These are phyloP conservation scores for Clarias macrocephalus DNA, from an alignment of 2,113 vertebrate genomes.

Conservation along the genomic window DNA sequence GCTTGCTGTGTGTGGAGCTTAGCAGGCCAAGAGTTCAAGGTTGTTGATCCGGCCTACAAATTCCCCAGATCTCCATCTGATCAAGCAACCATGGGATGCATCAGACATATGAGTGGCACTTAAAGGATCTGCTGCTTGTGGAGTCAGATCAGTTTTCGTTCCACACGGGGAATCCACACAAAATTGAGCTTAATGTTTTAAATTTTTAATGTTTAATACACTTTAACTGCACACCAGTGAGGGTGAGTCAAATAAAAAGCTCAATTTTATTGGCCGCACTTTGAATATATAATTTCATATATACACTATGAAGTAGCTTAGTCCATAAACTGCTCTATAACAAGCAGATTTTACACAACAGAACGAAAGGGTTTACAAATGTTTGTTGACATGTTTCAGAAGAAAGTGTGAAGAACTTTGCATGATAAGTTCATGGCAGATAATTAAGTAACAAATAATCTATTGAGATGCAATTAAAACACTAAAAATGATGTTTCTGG, in stretches of 20 bases:
- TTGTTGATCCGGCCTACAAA: too few relatives aligned
- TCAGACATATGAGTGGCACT: too few relatives aligned
- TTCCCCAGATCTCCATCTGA: too few relatives aligned
- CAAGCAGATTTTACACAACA: background rate
- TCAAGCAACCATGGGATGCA: too few relatives aligned
- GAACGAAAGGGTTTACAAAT: background rate
- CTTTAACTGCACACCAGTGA: background rate
- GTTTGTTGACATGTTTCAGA: background rate
- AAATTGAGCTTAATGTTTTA: too few relatives aligned
- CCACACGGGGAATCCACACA: too few relatives aligned
- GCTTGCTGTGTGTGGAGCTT: too few relatives aligned
- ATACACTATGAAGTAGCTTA: background rate
- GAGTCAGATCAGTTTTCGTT: too few relatives aligned
- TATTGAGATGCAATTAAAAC: background rate
- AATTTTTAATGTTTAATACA: background rate
- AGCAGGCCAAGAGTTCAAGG: too few relatives aligned
- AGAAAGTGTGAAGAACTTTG: background rate
- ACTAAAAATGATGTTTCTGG: background rate
- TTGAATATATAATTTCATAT: background rate
- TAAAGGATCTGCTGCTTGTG: too few relatives aligned
- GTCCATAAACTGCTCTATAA: background rate
- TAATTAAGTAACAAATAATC: background rate
- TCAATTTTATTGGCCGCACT: background rate
- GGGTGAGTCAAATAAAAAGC: too few relatives aligned
- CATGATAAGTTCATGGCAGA: background rate